These are phyloP conservation scores for Pharmacophagus antenor DNA, from an alignment of 2,888 invertebrate species.

Conservation along the genomic window DNA sequence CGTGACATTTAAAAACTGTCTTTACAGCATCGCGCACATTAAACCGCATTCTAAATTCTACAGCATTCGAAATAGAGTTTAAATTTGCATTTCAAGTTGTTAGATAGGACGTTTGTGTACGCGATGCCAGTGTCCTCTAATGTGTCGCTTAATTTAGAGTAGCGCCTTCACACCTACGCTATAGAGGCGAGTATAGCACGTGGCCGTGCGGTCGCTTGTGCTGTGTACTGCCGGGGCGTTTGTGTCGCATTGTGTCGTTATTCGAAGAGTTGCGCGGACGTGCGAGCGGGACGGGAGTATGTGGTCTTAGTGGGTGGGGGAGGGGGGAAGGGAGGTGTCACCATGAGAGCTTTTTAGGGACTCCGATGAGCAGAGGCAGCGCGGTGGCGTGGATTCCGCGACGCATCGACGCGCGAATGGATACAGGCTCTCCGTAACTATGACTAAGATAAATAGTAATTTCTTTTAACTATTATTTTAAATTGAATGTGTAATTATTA, in stretches of 20 bases:
- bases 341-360: constrained; percentile 73
- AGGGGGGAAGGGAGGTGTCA: constrained; percentile 73
- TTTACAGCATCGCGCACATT: constrained; percentile 62
- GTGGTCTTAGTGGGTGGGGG: constrained; percentile 56
- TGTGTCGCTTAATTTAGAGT: constrained; percentile 74
- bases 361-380: constrained; percentile 43
- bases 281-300: constrained; percentile 62
- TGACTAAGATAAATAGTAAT: no score
- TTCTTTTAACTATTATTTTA: no score
- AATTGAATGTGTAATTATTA: no score
- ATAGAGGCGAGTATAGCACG: constrained; percentile 62
- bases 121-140: constrained; percentile 69
- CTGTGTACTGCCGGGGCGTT: constrained; percentile 49
- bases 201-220: constrained; percentile 54
- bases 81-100: constrained; percentile 33
- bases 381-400: constrained; percentile 54
- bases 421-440: constrained; percentile 36
- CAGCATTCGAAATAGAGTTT: constrained; percentile 34
- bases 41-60: constrained; percentile 39
- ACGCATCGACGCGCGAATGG: constrained; percentile 54
- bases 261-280: constrained; percentile 55
- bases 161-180: constrained; percentile 58
- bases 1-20: constrained; percentile 81
- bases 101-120: constrained; percentile 48
- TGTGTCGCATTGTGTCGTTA: constrained; percentile 74